Percentiles rank a stretch among this genome's conserved stretches.
phyloP scores from a whole-genome alignment of 2,797 vertebrate genomes.

The Acipenser transmontanus region DNA sequence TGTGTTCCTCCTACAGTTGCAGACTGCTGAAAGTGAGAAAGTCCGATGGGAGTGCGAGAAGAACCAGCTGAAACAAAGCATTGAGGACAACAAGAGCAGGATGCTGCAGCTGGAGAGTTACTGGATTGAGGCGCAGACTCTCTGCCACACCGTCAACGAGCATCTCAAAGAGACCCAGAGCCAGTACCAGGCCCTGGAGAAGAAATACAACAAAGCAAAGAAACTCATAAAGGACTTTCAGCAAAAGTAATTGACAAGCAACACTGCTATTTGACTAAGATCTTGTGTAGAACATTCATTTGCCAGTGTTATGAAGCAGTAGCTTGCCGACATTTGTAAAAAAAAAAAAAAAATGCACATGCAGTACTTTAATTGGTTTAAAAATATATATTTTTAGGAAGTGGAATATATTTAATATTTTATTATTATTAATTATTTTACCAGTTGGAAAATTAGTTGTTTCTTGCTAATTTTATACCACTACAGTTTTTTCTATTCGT shows the following conservation, averaged over 20 bases:
- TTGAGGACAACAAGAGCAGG: constrained; percentile 95
- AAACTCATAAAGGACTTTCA: constrained; percentile 98
- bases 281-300: too few species aligned
- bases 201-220: constrained; percentile 99
- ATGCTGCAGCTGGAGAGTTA: constrained; percentile 97
- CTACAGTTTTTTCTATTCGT: too few species aligned
- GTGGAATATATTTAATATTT: too few species aligned
- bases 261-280: too few species aligned
- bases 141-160: constrained; percentile 94
- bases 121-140: constrained; percentile 94
- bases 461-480: too few species aligned
- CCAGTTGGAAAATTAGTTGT: too few species aligned
- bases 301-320: too few species aligned
- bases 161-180: constrained; percentile 96
- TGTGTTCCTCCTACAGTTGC: constrained; percentile 69
- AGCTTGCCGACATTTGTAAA: too few species aligned
- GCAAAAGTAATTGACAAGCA: constrained; percentile 78
- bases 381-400: too few species aligned
- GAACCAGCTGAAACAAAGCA: constrained; percentile 89
- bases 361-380: too few species aligned
- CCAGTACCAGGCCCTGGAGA: constrained; percentile 92
- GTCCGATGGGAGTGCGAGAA: constrained; percentile 93
- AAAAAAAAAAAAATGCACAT: too few species aligned
- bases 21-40: constrained; percentile 90
- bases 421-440: too few species aligned